Percentiles rank a stretch among this genome's conserved stretches.
phyloP scores from a whole-genome alignment of 2,113 vertebrate species.

The Myrmophylax atrothorax region DNA sequence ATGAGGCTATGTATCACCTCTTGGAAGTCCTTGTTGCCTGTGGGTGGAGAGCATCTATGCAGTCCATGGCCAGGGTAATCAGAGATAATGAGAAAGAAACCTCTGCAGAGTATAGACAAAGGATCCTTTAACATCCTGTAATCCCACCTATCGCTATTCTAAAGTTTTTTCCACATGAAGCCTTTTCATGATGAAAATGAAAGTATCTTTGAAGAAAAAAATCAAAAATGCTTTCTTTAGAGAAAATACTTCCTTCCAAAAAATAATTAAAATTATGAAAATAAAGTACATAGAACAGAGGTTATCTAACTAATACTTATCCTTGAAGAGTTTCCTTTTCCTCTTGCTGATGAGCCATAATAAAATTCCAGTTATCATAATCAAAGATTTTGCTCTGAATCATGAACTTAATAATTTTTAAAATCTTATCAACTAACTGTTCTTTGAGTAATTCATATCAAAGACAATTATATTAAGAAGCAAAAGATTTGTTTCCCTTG shows the following conservation, averaged over 20 bases:
- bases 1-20: background rate
- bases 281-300: background rate
- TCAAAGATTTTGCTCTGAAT: background rate
- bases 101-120: background rate
- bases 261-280: background rate
- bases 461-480: background rate
- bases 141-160: background rate
- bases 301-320: background rate
- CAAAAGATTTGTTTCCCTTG: background rate
- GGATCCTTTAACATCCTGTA: background rate
- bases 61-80: background rate
- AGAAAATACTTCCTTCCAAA: background rate
- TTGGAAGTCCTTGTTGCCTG: accelerated
- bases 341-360: background rate
- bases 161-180: background rate
- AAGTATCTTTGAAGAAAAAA: background rate
- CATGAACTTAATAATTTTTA: background rate
- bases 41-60: background rate
- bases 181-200: background rate
- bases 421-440: background rate
- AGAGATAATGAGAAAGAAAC: background rate
- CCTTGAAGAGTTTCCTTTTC: background rate
- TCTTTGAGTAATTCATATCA: background rate
- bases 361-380: background rate
- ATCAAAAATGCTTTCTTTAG: background rate